phyloP scores from a whole-genome alignment of 2,113 vertebrate species.

The Tychaedon coryphoeus region DNA sequence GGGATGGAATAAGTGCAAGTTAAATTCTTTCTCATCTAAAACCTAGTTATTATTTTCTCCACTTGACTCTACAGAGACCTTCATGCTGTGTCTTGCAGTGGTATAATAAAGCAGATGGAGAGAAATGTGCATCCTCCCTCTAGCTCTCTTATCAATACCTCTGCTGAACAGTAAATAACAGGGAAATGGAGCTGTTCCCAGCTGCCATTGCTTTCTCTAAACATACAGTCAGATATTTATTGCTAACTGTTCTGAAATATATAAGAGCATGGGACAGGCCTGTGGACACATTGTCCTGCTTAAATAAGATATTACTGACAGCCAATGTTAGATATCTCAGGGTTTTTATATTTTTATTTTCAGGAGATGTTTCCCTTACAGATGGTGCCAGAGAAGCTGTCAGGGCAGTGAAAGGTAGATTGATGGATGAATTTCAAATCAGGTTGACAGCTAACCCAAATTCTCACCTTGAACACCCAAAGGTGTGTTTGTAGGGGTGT shows the following conservation, averaged over 20 bases:
- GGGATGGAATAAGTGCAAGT: background rate
- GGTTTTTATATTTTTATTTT: background rate
- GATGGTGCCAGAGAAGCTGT: background rate
- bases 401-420: background rate
- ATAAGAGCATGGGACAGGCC: background rate
- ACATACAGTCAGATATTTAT: background rate
- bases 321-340: background rate
- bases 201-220: background rate
- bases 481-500: background rate
- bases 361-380: background rate
- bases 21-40: background rate
- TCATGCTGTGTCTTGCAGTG: background rate
- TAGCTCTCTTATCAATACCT: conserved; percentile 29
- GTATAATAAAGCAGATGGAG: conserved; percentile 20
- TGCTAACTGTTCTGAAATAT: background rate
- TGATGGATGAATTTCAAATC: background rate
- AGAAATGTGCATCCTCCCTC: background rate
- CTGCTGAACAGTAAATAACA: conserved; percentile 20
- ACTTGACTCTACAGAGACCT: background rate
- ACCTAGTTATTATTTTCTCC: background rate
- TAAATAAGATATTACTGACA: conserved; percentile 3
- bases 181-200: background rate
- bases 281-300: background rate
- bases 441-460: background rate
- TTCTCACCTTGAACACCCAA: background rate